Conservation (phyloP, 2,888 invertebrate genomes). For the Aspidiotus destructor region DNA sequence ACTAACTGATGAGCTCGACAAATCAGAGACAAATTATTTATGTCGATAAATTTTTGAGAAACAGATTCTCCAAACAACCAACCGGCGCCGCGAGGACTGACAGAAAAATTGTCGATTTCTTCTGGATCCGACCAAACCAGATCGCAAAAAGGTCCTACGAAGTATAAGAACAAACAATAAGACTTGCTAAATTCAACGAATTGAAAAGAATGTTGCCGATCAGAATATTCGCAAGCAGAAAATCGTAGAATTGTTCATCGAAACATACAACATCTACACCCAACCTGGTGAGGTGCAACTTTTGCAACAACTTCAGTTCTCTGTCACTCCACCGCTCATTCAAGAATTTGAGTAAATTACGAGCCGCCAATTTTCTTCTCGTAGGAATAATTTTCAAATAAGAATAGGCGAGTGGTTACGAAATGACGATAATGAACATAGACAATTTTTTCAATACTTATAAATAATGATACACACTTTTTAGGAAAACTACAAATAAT, state of each 20-base stretch:
- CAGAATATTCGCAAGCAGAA: no score
- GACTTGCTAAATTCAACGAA: neutral
- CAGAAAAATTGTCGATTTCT: conserved; percentile 85
- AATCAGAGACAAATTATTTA: conserved; percentile 84
- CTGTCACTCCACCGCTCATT: no score
- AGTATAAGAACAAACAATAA: conserved; percentile 10
- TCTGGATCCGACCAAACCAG: conserved; percentile 99
- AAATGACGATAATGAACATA: no score
- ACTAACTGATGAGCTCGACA: conserved; percentile 98
- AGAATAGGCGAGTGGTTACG: no score
- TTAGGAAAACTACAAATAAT: neutral
- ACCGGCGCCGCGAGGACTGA: conserved; percentile 93
- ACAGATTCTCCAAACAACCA: conserved; percentile 94
- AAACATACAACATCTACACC: no score
- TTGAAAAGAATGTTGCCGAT: neutral
- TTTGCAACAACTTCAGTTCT: no score
- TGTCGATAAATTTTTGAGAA: conserved; percentile 86
- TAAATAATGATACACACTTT: neutral
- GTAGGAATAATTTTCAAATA: no score
- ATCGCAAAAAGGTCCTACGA: conserved; percentile 82
- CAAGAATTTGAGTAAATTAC: no score
- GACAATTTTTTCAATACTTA: neutral
- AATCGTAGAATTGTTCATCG: no score
- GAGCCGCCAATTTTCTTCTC: no score
- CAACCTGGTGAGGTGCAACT: no score